Evolutionary conservation across 2,888 invertebrate species (phyloP).

Genomic region (Pollenia griseotomentosa): DNA sequence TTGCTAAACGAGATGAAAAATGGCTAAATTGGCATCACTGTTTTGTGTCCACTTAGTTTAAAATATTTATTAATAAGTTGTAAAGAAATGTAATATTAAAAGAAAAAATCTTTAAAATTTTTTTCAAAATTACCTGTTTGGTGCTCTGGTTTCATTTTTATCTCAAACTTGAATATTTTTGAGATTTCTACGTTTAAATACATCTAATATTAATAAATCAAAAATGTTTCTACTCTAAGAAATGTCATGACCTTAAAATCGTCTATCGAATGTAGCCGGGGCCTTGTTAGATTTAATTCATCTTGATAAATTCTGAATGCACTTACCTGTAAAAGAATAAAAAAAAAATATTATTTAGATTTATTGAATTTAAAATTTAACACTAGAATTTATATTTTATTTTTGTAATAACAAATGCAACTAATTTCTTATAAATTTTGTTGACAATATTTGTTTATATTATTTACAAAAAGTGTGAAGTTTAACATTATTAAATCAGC

Average conservation of each 20-base stretch:
- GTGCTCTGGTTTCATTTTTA: background rate
- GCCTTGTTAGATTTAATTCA: background rate
- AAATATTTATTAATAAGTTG: background rate
- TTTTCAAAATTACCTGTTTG: conserved; percentile 24
- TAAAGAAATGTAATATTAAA: background rate
- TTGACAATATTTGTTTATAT: background rate
- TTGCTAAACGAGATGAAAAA: no score
- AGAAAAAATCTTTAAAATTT: background rate
- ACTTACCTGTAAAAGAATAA: conserved; percentile 62
- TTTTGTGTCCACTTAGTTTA: no score
- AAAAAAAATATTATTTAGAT: conserved; percentile 6
- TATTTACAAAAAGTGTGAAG: conserved; percentile 6
- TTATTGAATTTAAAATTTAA: background rate
- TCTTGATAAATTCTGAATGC: background rate
- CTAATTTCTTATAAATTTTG: conserved; percentile 15
- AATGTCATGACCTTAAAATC: background rate
- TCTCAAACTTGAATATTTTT: background rate
- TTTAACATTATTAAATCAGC: no score
- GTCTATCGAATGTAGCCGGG: background rate
- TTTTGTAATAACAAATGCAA: conserved; percentile 44
- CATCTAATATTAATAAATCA: background rate
- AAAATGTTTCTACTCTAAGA: background rate
- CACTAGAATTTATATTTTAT: background rate
- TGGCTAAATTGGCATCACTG: no score
- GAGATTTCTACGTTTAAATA: background rate